Base-by-base conservation (phyloP, 2,888 invertebrate genomes). In the Shargacucullia verbasci region DNA sequence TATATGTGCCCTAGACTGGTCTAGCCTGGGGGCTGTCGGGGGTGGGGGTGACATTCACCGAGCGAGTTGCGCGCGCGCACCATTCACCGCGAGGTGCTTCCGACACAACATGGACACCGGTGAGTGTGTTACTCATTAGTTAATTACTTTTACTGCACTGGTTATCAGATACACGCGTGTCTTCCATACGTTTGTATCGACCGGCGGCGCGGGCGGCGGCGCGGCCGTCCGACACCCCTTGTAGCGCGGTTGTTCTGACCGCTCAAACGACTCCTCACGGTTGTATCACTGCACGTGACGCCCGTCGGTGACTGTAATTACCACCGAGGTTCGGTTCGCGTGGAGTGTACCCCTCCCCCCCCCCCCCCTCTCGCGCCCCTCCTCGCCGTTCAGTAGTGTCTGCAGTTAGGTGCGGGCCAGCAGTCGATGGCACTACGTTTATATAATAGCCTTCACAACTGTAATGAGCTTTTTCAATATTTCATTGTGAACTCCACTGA, bases 31-130 rank as follows among this genome's bases (percentile, higher is more conserved):
- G 73, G 74, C 55, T 41, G 27, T n/a, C 35, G 41, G 75, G 72
- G 75, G 69, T 57, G 75, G 78, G 79, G 59, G 50, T 58, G 55
- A 50, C 47, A 38, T 46, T 38, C 49, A 41, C 45, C 38, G 41
- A 25, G 41, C 20, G 56, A 61, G 60, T 27, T 59, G 74, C 70
- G 71, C 75, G 41, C 59, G 76, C 61, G 72, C 71, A 75, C 73
- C 74, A 76, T 76, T 78, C 73, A 65, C 56, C 64, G 59, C 70
- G 29, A 20, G 29, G 29, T 45, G 49, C 58, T 49, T 54, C 56
- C 73, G 57, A 66, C 68, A 64, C 63, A 29, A 33, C 79, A 89
- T 89, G 89, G 86, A 85, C 72, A 57, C 75, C 63, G 88, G 90
- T 89, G 84, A 90, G 89, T 83, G 54, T 11, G 56, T 37, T 37